Base-by-base conservation (phyloP, 64 coral and sea anemone species). In the Porites australiensis region DNA sequence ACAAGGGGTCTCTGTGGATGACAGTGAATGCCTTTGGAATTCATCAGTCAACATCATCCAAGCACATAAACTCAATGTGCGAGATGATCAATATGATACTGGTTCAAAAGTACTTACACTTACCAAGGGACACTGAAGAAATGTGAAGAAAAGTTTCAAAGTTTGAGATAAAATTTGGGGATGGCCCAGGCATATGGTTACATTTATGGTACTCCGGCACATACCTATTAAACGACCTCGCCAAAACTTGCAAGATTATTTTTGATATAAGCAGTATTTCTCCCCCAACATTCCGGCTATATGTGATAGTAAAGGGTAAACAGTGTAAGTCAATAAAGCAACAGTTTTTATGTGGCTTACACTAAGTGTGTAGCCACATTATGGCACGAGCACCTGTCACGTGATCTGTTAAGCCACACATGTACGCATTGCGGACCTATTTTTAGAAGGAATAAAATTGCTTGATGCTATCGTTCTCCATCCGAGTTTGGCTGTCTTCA, bases 11-110 rank as follows among this genome's bases (percentile, higher is more conserved):
- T 11, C 20, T 90, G 49, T 51, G 74, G 19, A 90, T 90, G 88
- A 90, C 73, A 23, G 88, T 62, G 6, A 90, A 90, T 90, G 69
- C 75, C 44, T 90, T 90, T 64, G 88, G 62, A 60, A 90, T 90
- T 64, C 21, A 43, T 16, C 45, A 63, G 51, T 66, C 2, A 12
- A 90, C 88, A 10, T 58, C 80, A 51, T 90, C 75, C 20, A 50
- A 65, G 7, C 13, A 69, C 14, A 48, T 79, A 21, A 21, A 5
- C 12, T 46, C 68, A 78, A 77, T 90, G 4, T 90, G 77, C 89
- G 77, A 82, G 8, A 50, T 51, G 19, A 90, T 90, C 12, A 89
- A 55, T 50, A 46, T 66, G 77, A 6, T 19, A 19, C 19, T 77
- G 44, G 68, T 80, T 43, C 90, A 68, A 75, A 46, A 82, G 55